Conservation (phyloP, 1,140 invertebrate species). For the Antheraea mylitta region DNA sequence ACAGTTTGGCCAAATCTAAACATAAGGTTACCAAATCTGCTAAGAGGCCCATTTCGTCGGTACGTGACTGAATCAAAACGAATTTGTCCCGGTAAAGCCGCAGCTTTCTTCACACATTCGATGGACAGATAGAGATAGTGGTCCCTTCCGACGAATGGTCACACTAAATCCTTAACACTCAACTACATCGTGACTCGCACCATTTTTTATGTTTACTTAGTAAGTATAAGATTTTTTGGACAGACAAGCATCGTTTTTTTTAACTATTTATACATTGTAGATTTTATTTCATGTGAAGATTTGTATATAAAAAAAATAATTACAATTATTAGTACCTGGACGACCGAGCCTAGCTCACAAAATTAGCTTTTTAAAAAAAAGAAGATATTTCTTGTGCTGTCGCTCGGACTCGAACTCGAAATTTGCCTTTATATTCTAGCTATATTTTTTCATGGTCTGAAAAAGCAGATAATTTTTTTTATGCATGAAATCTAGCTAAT, state of each 20-base stretch:
- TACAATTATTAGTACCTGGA: too few relatives aligned
- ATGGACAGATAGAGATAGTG: constrained; percentile 71
- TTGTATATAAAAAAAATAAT: too few relatives aligned
- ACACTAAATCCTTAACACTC: constrained; percentile 68
- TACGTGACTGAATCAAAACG: constrained; percentile 72
- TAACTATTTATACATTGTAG: not conserved
- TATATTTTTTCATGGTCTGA: too few relatives aligned
- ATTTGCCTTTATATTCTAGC: too few relatives aligned
- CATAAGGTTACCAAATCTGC: constrained; percentile 62
- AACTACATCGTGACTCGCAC: constrained; percentile 50
- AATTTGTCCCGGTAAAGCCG: constrained; percentile 72
- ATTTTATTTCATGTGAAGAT: not conserved
- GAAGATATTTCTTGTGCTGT: too few relatives aligned
- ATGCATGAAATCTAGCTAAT: too few relatives aligned
- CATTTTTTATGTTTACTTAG: constrained; percentile 35
- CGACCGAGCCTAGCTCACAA: too few relatives aligned
- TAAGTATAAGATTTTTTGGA: not conserved
- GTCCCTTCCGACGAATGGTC: constrained; percentile 61
- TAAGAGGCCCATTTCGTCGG: constrained; percentile 62
- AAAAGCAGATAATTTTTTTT: too few relatives aligned
- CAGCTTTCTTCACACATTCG: constrained; percentile 66
- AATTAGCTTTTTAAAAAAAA: too few relatives aligned
- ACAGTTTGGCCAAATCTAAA: constrained; percentile 52
- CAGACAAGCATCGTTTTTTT: not conserved
- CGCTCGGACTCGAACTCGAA: too few relatives aligned